These are phyloP conservation scores for Drosophila pegasa DNA, from an alignment of 2,888 invertebrate genomes.

Conservation along the genomic window DNA sequence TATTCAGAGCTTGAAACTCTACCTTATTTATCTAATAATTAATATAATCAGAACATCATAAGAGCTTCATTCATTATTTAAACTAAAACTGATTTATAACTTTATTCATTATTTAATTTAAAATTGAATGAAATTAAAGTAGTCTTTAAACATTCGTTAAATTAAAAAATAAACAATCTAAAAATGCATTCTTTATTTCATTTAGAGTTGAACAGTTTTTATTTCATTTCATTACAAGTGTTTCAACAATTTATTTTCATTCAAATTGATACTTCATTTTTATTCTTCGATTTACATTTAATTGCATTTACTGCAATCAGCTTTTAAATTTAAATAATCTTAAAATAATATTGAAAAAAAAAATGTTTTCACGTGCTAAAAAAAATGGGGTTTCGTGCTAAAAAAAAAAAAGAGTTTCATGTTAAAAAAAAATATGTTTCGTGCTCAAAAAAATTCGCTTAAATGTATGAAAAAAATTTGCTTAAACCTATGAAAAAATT, in stretches of 20 bases:
- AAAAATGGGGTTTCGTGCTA: constrained; percentile 44
- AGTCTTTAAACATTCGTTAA: too few species aligned
- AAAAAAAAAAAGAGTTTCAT: constrained; percentile 49
- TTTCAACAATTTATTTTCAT: background rate
- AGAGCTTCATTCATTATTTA: too few species aligned
- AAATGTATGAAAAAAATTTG: constrained; percentile 37
- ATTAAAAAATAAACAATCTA: too few species aligned
- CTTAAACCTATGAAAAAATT: constrained; percentile 46
- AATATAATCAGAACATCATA: too few species aligned
- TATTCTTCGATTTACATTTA: constrained; percentile 7
- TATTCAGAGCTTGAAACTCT: too few species aligned
- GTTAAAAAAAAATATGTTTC: constrained; percentile 60
- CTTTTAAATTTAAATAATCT: constrained; percentile 24
- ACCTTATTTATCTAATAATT: too few species aligned
- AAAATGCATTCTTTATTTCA: too few species aligned
- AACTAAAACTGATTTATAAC: too few species aligned
- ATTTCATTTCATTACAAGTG: too few species aligned
- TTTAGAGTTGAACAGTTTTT: too few species aligned
- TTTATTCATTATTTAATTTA: background rate
- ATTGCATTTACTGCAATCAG: constrained; percentile 31
- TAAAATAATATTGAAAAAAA: constrained; percentile 21
- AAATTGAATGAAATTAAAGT: too few species aligned
- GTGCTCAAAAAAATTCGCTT: constrained; percentile 60
- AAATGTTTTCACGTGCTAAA: constrained; percentile 51
- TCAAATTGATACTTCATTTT: background rate